phyloP scores from a whole-genome alignment of 2,797 vertebrate genomes.

The Tokudaia muenninki region DNA sequence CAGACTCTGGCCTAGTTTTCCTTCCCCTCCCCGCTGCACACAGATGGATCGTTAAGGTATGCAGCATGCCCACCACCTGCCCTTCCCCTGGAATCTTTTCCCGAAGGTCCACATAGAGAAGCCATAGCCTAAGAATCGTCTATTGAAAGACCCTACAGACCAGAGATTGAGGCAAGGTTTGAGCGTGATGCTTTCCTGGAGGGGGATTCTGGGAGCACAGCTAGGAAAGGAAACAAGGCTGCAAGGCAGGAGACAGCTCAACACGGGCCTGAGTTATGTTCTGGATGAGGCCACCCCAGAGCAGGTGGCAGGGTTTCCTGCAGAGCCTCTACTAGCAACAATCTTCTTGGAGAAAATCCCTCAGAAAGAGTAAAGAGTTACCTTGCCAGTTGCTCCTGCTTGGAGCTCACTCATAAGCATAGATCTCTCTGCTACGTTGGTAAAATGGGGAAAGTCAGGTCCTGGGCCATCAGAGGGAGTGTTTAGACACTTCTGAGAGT shows the following conservation, averaged over 20 bases:
- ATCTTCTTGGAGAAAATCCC: background rate
- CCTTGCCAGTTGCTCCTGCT: too few species aligned
- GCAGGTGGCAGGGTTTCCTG: background rate
- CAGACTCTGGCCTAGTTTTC: background rate
- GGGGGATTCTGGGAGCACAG: background rate
- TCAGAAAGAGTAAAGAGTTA: background rate
- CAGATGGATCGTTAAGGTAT: background rate
- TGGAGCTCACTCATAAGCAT: background rate
- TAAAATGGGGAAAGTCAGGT: background rate
- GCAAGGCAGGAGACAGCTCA: too few species aligned
- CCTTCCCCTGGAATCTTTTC: background rate
- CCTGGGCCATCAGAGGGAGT: too few species aligned
- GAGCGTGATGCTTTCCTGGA: background rate
- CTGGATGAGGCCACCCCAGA: too few species aligned
- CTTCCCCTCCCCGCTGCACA: too few species aligned
- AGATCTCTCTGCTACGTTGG: background rate
- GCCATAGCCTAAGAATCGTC: background rate
- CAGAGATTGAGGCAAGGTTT: background rate
- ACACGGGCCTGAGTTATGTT: too few species aligned
- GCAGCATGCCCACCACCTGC: background rate
- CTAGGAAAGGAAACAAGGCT: background rate
- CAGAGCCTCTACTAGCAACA: background rate
- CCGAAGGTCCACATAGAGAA: background rate
- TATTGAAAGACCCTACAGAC: background rate
- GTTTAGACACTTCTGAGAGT: background rate